Evolutionary conservation across 2,797 vertebrate genomes (phyloP), one percentile per base, ranked within the genome.

Genomic region (Helostoma temminkii): DNA sequence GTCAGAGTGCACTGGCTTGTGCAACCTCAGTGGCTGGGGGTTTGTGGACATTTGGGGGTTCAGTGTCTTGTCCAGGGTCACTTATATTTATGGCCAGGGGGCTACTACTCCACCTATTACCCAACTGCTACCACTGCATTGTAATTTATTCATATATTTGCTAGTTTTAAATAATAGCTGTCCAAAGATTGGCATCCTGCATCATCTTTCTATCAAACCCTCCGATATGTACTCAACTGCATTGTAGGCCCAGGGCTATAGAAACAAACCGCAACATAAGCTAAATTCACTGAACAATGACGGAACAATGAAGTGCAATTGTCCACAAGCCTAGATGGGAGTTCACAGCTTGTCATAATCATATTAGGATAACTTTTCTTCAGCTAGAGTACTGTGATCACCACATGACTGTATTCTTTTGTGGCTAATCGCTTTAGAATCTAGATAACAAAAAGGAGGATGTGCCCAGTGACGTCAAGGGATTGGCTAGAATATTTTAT

Each of bases 231-330:
- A 7, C 53, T 42, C 22, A 26, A 14, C 30, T 22, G 26, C 43
- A 42, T 46, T 32, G 11, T 55, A 46, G 58, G 45, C 48, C 16
- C 41, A 26, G 36, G 7, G 18, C 43, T 34, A 47, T 63, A 43
- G 26, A 41, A 59, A 21, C 63, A 65, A 79, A 79, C 62, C 55
- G 59, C 66, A 61, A 28, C 8, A 0, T 12, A 60, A 46, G 82
- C 81, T 54, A 1, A 58, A 68, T 80, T 45, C 25, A 39, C 37
- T 18, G 26, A 14, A 66, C 24, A 28, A 45, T 54, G 54, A 73
- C n/a, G n/a, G n/a, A n/a, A n/a, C n/a, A n/a, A n/a, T 24, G 19
- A 30, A 19, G 39, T 60, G 21, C n/a, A n/a, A 39, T 69, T 56
- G 70, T 75, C 66, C 49, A 30, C 5, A 2, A 15, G 24, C 12